Percentiles rank a stretch among this genome's conserved stretches.
phyloP scores from a whole-genome alignment of 2,797 vertebrate species.

The Holocentrus rufus region DNA sequence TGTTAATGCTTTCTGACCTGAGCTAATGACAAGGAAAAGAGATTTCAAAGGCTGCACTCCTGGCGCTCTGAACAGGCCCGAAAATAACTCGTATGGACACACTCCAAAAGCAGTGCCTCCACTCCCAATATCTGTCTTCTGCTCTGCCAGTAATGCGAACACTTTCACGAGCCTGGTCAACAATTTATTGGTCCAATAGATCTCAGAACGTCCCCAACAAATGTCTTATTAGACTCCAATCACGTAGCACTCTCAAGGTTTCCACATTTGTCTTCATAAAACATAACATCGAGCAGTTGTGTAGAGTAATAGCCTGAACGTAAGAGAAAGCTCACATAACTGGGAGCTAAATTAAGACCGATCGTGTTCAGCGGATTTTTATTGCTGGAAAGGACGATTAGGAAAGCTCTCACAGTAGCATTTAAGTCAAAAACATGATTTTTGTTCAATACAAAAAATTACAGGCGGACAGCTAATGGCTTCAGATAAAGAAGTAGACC shows the following conservation, averaged over 20 bases:
- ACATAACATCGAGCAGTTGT: constrained; percentile 27
- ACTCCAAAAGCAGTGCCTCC: constrained; percentile 55
- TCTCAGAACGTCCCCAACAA: constrained; percentile 58
- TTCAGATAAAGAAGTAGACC: neutral
- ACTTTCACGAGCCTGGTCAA: constrained; percentile 42
- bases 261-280: constrained; percentile 61
- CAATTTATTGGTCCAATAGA: constrained; percentile 55
- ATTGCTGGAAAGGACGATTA: constrained; percentile 10
- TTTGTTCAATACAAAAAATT: neutral
- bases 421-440: neutral
- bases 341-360: constrained; percentile 27
- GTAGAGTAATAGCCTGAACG: constrained; percentile 21
- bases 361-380: constrained; percentile 4
- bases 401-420: constrained; percentile 9
- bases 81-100: constrained; percentile 72
- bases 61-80: constrained; percentile 51
- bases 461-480: neutral
- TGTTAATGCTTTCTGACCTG: constrained; percentile 73
- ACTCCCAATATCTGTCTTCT: constrained; percentile 59
- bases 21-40: constrained; percentile 63
- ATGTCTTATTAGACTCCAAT: constrained; percentile 52
- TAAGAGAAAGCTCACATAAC: constrained; percentile 34
- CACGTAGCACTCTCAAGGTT: constrained; percentile 29
- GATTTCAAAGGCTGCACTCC: constrained; percentile 58
- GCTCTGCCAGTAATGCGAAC: constrained; percentile 55